Base-by-base conservation (phyloP, 2,888 invertebrate species). In the Cheilosia soror region DNA sequence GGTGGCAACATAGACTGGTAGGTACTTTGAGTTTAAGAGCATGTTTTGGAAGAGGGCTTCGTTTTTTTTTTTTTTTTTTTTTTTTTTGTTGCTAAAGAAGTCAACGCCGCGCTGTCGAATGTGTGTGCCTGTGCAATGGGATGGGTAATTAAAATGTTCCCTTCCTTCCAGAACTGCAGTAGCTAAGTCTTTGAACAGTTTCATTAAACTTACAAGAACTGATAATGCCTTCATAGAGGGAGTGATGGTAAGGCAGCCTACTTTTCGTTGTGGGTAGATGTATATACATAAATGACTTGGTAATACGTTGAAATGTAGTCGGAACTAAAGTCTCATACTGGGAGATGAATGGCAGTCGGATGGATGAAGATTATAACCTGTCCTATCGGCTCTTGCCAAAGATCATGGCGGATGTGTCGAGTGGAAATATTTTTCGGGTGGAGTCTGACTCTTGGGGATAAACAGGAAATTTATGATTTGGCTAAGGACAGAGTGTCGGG, bases 61-160 rank as follows among this genome's bases (percentile, higher is more conserved):
- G n/a, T n/a, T n/a, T n/a, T n/a, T n/a, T n/a, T n/a, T n/a, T n/a
- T n/a, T n/a, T n/a, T n/a, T n/a, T n/a, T n/a, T n/a, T n/a, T n/a
- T n/a, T 20, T 68, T 68, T 68, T 73, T 62, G 47, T 62, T 68
- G 44, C 29, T 37, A 63, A 58, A 55, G 53, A 75, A 80, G 66
- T 72, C 72, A 65, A 66, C 80, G 29, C 37, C 15, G 31, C 25
- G 20, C 33, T 40, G 37, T 33, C 53, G 9, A 65, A 44, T 62
- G 57, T 60, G 49, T 47, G 60, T n/a, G 63, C 37, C 11, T 4
- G 37, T 37, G 37, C 11, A 11, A 60, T 62, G 62, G 83, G 72
- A 49, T 80, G 84, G 71, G 84, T 84, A 84, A 84, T 84, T 84
- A 84, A 84, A 84, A 80, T 69, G 65, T 75, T 63, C 55, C 72